Evolutionary conservation across 1,140 invertebrate genomes (phyloP), one percentile per base, ranked within the genome.

Genomic region (Sycobia sp.): DNA sequence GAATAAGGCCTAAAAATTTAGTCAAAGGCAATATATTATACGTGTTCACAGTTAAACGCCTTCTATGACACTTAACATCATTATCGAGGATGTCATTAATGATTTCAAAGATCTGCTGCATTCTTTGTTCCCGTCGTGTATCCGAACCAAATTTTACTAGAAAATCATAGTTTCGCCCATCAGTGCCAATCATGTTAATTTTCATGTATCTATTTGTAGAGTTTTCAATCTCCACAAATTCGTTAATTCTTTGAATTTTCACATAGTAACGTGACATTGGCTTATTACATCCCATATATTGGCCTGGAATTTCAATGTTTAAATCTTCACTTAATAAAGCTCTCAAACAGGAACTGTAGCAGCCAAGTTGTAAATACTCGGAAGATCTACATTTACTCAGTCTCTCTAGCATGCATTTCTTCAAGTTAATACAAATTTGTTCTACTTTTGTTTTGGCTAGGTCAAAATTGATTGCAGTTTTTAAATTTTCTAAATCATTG

Each of bases 81-180:
- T 61, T 63, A 10, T 67, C 50, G 23, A 90, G 84, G n/a, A 86
- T 84, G 59, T 85, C 83, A 73, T 92, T 92, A 83, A 91, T 89
- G 2, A 91, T 71, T 16, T 69, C 70, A 70, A 92, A 89, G 27
- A 91, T 71, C 54, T 90, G 88, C 72, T 92, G 84, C 49, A 93
- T 85, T 69, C 91, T 82, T 71, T 91, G 86, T 80, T 93, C 91
- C 61, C 89, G 86, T 43, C 90, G 76, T 23, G 93, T 73, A 80
- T 93, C 91, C 76, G 92, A 90, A 5, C 90, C 90, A 65, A 85
- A 85, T 77, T 93, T 93, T 0, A 91, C 85, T 10, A 93, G 75
- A 70, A 88, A 92, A 34, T 81, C 78, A 69, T 92, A 89, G 50
- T 88, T 87, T 71, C 86, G 87, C 20, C 86, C 88, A 77, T 93